These are phyloP conservation scores for Cheilosia soror DNA, from an alignment of 2,888 invertebrate species.

Conservation along the genomic window DNA sequence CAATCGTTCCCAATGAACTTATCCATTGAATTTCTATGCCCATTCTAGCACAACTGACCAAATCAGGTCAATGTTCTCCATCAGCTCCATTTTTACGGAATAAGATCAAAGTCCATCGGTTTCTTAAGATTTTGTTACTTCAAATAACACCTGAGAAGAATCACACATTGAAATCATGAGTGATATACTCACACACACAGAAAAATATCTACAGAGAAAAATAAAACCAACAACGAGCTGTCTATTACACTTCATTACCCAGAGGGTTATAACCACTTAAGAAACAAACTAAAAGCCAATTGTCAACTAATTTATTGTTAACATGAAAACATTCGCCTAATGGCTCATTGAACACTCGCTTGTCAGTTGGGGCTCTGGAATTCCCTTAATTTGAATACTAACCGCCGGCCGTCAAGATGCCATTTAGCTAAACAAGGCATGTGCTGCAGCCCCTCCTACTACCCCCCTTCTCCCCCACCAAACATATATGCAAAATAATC, in stretches of 20 bases:
- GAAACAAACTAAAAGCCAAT: slow-evolving; percentile 55
- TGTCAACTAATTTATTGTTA: slow-evolving; percentile 74
- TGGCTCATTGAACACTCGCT: slow-evolving; percentile 65
- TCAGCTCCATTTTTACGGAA: too few species aligned
- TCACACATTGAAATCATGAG: too few species aligned
- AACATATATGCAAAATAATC: slow-evolving; percentile 43
- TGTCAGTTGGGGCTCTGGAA: slow-evolving; percentile 46
- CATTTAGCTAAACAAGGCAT: slow-evolving; percentile 34
- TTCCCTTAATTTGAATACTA: slow-evolving; percentile 66
- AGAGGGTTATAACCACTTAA: slow-evolving; percentile 15
- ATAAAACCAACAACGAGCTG: neutral
- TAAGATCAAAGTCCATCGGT: too few species aligned
- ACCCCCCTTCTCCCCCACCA: neutral
- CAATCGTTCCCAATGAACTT: too few species aligned
- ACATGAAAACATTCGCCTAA: slow-evolving; percentile 73
- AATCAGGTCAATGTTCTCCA: too few species aligned
- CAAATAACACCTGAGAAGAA: too few species aligned
- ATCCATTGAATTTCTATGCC: too few species aligned
- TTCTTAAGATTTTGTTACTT: too few species aligned
- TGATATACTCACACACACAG: too few species aligned
- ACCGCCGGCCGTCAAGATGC: slow-evolving; percentile 48
- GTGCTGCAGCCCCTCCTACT: neutral
- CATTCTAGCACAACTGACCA: too few species aligned
- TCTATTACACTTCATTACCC: slow-evolving; percentile 5
- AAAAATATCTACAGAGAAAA: too few species aligned